These are phyloP conservation scores for Papilio elwesi DNA, from an alignment of 2,888 invertebrate genomes.

Conservation along the genomic window DNA sequence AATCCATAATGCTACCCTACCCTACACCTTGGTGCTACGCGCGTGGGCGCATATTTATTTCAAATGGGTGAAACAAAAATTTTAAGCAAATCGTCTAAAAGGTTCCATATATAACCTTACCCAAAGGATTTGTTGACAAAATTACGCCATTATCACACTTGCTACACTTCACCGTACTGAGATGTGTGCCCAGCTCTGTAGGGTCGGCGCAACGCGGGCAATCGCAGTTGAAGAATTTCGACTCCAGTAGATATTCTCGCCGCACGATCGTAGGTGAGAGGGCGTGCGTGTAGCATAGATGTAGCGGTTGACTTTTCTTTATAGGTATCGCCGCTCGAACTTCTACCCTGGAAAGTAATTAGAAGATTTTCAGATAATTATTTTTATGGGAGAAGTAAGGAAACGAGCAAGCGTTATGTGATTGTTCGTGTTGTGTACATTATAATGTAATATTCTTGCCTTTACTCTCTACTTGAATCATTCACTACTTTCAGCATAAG, in stretches of 20 bases:
- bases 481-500: no score
- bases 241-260: conserved; percentile 87
- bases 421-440: no score
- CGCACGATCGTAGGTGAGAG: conserved; percentile 89
- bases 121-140: conserved; percentile 86
- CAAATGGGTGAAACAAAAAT: no score
- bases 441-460: no score
- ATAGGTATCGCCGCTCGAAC: conserved; percentile 88
- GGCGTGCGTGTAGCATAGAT: conserved; percentile 90
- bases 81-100: background rate
- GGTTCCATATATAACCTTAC: conserved; percentile 72
- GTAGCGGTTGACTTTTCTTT: conserved; percentile 86
- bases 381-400: no score
- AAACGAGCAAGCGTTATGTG: no score
- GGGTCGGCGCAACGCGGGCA: conserved; percentile 91
- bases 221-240: conserved; percentile 91
- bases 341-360: conserved; percentile 79
- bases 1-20: no score
- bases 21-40: no score
- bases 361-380: background rate
- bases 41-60: no score
- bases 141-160: conserved; percentile 90
- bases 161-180: conserved; percentile 91
- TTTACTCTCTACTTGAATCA: no score
- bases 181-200: conserved; percentile 90